phyloP scores from a whole-genome alignment of 2,797 vertebrate genomes.

The Notolabrus celidotus region DNA sequence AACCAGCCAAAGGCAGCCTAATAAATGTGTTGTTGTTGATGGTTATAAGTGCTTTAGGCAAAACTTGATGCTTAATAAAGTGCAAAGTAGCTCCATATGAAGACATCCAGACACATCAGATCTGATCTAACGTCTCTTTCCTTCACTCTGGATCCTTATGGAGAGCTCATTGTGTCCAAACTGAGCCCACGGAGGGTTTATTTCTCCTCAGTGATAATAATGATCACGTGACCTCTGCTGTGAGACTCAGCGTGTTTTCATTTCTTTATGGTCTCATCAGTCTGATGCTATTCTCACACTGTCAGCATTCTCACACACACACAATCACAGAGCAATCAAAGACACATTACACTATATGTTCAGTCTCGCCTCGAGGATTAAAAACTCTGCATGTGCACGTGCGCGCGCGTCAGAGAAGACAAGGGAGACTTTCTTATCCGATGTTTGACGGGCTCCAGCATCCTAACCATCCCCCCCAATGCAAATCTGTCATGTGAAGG shows the following conservation, averaged over 20 bases:
- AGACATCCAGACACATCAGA: neutral
- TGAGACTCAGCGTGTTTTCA: constrained; percentile 41
- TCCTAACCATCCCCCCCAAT: neutral
- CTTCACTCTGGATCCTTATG: neutral
- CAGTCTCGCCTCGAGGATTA: constrained; percentile 88
- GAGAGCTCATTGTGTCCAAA: neutral
- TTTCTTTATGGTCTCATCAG: constrained; percentile 32
- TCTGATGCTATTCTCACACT: constrained; percentile 31
- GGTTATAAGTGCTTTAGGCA: no score
- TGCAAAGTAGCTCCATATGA: neutral
- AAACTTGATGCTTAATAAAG: no score
- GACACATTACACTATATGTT: constrained; percentile 86
- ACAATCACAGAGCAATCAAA: constrained; percentile 84
- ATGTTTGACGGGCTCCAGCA: constrained; percentile 42
- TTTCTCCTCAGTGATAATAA: constrained; percentile 5
- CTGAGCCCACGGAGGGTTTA: neutral
- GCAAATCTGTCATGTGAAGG: constrained; percentile 54
- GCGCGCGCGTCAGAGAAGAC: constrained; percentile 20
- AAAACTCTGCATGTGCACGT: constrained; percentile 43
- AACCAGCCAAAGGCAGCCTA: no score
- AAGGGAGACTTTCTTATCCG: constrained; percentile 24
- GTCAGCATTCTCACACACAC: constrained; percentile 38
- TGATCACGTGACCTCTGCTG: constrained; percentile 21
- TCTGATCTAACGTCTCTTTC: neutral
- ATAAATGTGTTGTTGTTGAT: no score